Evolutionary conservation across 2,888 invertebrate genomes (phyloP), one percentile per base, ranked within the genome.

Genomic region (Leptinotarsa juncta): DNA sequence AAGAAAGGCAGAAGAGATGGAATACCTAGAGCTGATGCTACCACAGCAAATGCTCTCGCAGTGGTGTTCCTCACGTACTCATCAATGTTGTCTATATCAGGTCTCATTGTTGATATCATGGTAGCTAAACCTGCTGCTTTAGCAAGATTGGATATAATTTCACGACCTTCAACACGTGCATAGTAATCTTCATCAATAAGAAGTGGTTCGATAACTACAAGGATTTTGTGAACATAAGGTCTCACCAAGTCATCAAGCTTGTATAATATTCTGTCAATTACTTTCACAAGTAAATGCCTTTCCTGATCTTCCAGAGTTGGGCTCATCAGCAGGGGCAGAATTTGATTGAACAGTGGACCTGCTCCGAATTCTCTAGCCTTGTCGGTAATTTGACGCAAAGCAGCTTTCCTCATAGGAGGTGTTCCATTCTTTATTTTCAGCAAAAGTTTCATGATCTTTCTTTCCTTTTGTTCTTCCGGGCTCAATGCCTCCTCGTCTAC

Each of bases 81-180:
- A 88, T 99, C 99, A 83, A 98, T 98, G 87, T 99, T 99, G 89
- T 99, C 99, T 83, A 99, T 99, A 90, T 99, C 99, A 0, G 99
- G 99, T 86, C 99, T 91, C 99, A 99, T 99, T 0, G 99, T 99
- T 4, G 99, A 99, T 85, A 99, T 99, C 99, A 99, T 99, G 16
- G 99, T 99, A 4, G 99, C 99, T 72, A 99, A 89, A 73, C 99
- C 99, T 3, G 99, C 99, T 1, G 99, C 99, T 90, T 99, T 99
- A 0, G 99, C 99, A 85, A 99, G 90, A 89, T 99, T 99, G 0
- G 98, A 98, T 85, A 99, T 99, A 82, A 99, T 99, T 89, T 99
- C 99, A 85, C 99, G 92, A 67, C 75, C 99, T 89, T 99, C 99
- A 12, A 99, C 99, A 87, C 99, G 95, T 42, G 99, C 99, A 87